phyloP scores from a whole-genome alignment of 1,140 invertebrate species.

The Drosophila leontia region DNA sequence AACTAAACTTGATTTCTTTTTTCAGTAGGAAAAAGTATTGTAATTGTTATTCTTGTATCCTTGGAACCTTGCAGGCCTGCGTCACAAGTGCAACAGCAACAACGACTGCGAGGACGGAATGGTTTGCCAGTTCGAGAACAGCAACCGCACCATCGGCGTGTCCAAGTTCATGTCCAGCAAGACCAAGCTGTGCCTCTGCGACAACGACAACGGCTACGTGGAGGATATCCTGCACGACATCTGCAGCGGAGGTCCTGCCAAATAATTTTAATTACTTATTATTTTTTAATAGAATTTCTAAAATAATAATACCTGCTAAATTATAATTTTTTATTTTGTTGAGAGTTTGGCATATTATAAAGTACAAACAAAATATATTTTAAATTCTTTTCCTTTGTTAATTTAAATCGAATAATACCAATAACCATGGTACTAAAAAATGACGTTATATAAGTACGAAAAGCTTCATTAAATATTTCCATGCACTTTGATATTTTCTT shows the following conservation, averaged over 20 bases:
- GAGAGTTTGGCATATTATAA: too few species aligned
- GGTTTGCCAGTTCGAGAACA: conserved; percentile 86
- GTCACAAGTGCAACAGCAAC: conserved; percentile 86
- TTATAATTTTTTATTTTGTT: too few species aligned
- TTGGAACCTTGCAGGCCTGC: conserved; percentile 83
- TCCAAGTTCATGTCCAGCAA: conserved; percentile 77
- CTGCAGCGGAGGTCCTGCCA: conserved; percentile 85
- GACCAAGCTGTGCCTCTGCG: conserved; percentile 86
- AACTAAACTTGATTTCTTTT: too few species aligned
- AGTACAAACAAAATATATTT: too few species aligned
- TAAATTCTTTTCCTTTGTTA: not conserved
- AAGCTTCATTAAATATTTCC: not conserved
- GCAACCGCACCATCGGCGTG: conserved; percentile 85
- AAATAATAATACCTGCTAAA: not conserved
- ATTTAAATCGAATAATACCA: too few species aligned
- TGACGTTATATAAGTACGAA: too few species aligned
- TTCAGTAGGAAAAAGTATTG: not conserved
- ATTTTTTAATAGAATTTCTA: not conserved
- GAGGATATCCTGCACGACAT: conserved; percentile 85
- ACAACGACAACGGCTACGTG: conserved; percentile 86
- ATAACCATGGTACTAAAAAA: not conserved
- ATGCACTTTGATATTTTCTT: not conserved
- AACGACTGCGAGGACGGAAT: conserved; percentile 87
- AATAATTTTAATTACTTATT: not conserved
- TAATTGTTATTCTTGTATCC: not conserved